These are phyloP conservation scores for Phrynosoma platyrhinos DNA, from an alignment of 2,113 vertebrate genomes.

Conservation along the genomic window DNA sequence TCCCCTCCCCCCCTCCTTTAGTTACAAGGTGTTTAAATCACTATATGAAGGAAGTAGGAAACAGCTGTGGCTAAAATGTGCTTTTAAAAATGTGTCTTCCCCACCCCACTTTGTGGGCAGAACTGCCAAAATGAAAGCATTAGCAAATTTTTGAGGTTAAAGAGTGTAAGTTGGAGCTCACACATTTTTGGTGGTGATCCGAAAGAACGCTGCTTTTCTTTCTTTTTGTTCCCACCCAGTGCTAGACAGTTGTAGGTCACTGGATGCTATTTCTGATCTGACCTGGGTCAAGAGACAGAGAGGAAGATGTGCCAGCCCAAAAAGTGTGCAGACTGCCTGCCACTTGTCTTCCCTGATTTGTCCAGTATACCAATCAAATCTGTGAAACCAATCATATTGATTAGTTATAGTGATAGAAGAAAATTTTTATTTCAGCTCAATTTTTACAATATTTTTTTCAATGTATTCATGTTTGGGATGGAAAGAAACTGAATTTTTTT, in stretches of 20 bases:
- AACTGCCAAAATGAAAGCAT: conserved; percentile 59
- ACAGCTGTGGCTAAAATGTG: conserved; percentile 73
- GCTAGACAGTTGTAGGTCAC: conserved; percentile 11
- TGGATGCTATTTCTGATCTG: not conserved
- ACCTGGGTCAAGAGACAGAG: not conserved
- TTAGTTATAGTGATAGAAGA: not conserved
- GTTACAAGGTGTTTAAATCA: conserved; percentile 77
- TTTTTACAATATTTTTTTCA: no score
- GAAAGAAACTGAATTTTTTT: no score
- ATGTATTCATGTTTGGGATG: no score
- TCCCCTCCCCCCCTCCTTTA: conserved; percentile 45
- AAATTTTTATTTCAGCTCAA: no score
- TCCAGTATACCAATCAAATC: not conserved
- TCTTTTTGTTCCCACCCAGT: conserved; percentile 20
- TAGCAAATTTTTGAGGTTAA: conserved; percentile 50
- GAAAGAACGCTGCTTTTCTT: conserved; percentile 35
- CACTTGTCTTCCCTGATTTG: not conserved
- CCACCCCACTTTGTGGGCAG: conserved; percentile 29
- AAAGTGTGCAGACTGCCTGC: not conserved
- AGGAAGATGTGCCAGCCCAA: not conserved
- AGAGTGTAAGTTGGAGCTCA: conserved; percentile 62
- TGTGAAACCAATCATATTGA: not conserved
- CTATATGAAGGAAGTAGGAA: conserved; percentile 76
- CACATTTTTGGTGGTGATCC: conserved; percentile 14
- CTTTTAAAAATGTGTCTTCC: conserved; percentile 61